Evolutionary conservation across 2,888 invertebrate species (phyloP), one percentile per base, ranked within the genome.

Genomic region (Timandra comae): DNA sequence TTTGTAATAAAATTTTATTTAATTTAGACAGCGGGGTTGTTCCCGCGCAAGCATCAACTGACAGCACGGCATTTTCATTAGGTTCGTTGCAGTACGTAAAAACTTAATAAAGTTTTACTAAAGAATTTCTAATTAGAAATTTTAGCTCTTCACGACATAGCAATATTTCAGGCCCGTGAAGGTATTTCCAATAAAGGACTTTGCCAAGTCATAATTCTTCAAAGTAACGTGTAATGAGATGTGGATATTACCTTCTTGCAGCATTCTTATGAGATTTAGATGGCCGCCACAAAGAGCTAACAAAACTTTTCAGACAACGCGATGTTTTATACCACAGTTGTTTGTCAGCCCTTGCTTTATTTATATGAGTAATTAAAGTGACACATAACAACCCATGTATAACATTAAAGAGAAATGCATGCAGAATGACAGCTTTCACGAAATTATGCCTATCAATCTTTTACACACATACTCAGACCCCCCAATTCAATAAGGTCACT

Each of bases 161-260:
- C 81, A 79, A 85, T 85, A 85, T 84, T 85, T 85, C 81, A 84
- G 75, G 74, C 71, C 60, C 76, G 84, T 80, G 81, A 70, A 84
- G 82, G 84, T 85, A 85, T 85, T 85, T 85, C 82, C 85, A 85
- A 85, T 85, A 85, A 85, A 80, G 84, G 84, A 78, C 84, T 84
- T 81, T 78, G 84, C 84, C 82, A 81, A 85, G 79, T 84, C 84
- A 85, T 84, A 84, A 84, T 84, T 84, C 84, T 85, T 80, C 77
- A 81, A 82, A 84, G 85, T 81, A 72, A 78, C 82, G 75, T 78
- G 78, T 85, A 84, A 84, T 82, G 80, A 85, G 84, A 84, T 84
- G 82, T 78, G 80, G 78, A 78, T 82, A 71, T 81, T 76, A 78
- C 70, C 49, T 42, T 40, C 38, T 29, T 32, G 43, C 38, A 67